Evolutionary conservation across 2,888 invertebrate genomes (phyloP), one percentile per base, ranked within the genome.

Genomic region (Diarsia dahlii): DNA sequence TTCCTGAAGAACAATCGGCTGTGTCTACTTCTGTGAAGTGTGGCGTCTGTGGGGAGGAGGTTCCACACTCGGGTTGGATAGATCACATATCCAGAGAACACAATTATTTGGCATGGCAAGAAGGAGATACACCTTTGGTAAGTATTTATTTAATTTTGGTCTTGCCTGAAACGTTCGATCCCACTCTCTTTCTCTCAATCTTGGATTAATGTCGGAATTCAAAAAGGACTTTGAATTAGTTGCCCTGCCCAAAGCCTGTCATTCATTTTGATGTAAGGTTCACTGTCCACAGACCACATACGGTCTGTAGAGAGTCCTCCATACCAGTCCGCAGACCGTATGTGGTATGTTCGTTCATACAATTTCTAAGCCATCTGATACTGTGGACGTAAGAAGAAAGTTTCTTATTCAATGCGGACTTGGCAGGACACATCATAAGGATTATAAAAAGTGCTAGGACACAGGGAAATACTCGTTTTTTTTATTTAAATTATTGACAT

Each of bases 71-170:
- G 0, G 69, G 74, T 12, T 93, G 93, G 93, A 66, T 86, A 13
- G 84, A 89, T 23, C 93, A 93, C 67, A 91, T 91, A 66, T 82
- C 74, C 5, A 84, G 82, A 66, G 76, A 89, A 66, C 93, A 93
- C 64, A 88, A 91, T 66, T 92, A 93, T 82, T 80, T 92, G n/a
- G 91, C 92, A 8, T 92, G 91, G 92, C 89, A 87, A 73, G 84
- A 84, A 9, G 89, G 87, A 34, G 86, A 89, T 13, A 74, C 74
- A 13, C 78, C 85, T 20, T 69, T 92, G 88, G 93, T 93, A 86
- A 76, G 86, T 86, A 28, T 63, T 50, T 45, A 46, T 50, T 10
- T 28, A 28, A 28, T 28, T 28, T 28, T 2, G n/a, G 45, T 12
- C 18, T n/a, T 28, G 20, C 8, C 28, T 75, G 28, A 56, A 77